phyloP scores from a whole-genome alignment of 2,888 invertebrate genomes.

The Autographa gamma region DNA sequence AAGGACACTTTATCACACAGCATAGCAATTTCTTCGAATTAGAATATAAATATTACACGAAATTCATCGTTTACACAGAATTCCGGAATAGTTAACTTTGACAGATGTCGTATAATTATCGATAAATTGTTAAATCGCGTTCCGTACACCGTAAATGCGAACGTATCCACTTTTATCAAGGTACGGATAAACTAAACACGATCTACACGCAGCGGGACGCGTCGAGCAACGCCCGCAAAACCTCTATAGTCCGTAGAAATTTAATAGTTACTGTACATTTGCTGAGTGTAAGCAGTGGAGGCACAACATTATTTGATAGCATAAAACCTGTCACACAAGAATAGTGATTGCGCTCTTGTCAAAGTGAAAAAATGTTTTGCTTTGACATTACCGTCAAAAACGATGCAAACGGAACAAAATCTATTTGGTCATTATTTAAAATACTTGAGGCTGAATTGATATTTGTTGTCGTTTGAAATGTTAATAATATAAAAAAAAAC shows the following conservation, averaged over 20 bases:
- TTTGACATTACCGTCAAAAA: slow-evolving; percentile 12
- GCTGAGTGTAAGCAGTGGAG: not conserved
- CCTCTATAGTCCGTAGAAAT: slow-evolving; percentile 49
- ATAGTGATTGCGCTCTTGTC: slow-evolving; percentile 48
- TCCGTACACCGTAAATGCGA: slow-evolving; percentile 69
- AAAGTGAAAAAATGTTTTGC: slow-evolving; percentile 17
- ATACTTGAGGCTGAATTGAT: not conserved
- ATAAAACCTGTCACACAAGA: slow-evolving; percentile 50
- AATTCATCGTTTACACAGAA: slow-evolving; percentile 70
- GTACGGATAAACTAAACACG: slow-evolving; percentile 76
- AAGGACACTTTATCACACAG: slow-evolving; percentile 70
- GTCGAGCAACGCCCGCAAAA: slow-evolving; percentile 68
- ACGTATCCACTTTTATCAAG: slow-evolving; percentile 77
- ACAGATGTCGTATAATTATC: slow-evolving; percentile 78
- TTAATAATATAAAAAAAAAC: not conserved
- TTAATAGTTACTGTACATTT: slow-evolving; percentile 21
- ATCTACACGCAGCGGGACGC: slow-evolving; percentile 57
- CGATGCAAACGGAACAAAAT: not conserved
- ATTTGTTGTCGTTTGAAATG: not conserved
- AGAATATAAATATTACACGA: slow-evolving; percentile 68
- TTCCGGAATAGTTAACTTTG: slow-evolving; percentile 72
- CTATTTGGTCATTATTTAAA: not conserved
- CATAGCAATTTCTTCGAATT: slow-evolving; percentile 57
- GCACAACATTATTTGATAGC: slow-evolving; percentile 37
- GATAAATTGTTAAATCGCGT: slow-evolving; percentile 70